Percentiles rank a stretch among this genome's conserved stretches.
Conservation (phyloP, 2,888 invertebrate genomes). For the Fissipunctia ypsillon region DNA sequence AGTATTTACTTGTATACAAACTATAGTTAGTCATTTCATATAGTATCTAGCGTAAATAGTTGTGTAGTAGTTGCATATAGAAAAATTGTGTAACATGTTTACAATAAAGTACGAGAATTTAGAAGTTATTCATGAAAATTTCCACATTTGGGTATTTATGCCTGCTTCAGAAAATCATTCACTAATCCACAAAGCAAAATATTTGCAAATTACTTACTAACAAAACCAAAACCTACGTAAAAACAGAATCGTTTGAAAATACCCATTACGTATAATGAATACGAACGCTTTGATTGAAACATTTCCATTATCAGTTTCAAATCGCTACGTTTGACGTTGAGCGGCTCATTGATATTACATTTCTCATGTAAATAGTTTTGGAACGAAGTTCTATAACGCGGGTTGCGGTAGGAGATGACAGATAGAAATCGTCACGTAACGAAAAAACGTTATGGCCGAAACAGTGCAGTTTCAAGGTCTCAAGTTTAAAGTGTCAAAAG, state of each 20-base stretch:
- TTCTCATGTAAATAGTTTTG: slow-evolving; percentile 22
- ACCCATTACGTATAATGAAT: slow-evolving; percentile 11
- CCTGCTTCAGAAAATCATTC: neutral
- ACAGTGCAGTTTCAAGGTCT: no score
- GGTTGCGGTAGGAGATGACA: no score
- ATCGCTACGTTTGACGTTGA: slow-evolving; percentile 7
- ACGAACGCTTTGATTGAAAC: slow-evolving; percentile 7
- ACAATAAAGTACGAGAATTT: no score
- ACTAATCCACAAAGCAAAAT: neutral
- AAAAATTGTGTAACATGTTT: no score
- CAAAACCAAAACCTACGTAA: slow-evolving; percentile 4
- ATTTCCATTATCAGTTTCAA: slow-evolving; percentile 3
- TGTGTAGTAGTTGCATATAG: no score
- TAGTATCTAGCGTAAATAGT: no score
- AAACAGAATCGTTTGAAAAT: slow-evolving; percentile 16
- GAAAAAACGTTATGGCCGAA: no score
- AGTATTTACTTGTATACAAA: no score
- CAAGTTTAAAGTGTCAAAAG: no score
- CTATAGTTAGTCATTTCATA: no score
- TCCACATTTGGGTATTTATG: neutral
- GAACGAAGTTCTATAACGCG: no score
- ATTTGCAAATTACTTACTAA: neutral
- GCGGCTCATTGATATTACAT: slow-evolving; percentile 18
- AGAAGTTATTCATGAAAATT: neutral
- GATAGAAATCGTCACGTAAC: no score